Conservation (phyloP, 2,113 vertebrate genomes). For the Meleagris gallopavo region DNA sequence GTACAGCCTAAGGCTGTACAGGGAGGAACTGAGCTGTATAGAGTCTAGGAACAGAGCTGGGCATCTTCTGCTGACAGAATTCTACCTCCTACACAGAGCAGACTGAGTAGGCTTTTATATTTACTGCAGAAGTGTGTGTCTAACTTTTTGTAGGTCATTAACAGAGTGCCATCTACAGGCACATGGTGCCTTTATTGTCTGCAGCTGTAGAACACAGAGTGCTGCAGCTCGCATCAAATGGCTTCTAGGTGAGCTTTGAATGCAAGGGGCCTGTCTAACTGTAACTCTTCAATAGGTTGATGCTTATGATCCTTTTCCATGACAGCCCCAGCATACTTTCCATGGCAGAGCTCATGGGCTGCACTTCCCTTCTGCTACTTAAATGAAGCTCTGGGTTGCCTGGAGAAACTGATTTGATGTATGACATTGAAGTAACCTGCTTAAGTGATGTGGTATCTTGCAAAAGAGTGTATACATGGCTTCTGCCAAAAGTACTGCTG, state of each 20-base stretch:
- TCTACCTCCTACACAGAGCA: not conserved
- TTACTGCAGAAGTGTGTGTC: not conserved
- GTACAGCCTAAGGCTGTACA: not conserved
- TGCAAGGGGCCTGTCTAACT: not conserved
- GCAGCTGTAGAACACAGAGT: rapidly evolving
- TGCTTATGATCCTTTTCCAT: not conserved
- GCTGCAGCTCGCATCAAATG: rapidly evolving
- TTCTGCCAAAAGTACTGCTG: not conserved
- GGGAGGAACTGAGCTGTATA: not conserved
- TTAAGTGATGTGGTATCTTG: rapidly evolving
- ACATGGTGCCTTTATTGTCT: not conserved
- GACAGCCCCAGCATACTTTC: not conserved
- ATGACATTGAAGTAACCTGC: not conserved
- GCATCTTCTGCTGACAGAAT: not conserved
- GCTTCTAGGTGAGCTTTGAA: not conserved
- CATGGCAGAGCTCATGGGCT: not conserved
- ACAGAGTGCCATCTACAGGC: slow-evolving; percentile 26
- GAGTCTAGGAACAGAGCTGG: not conserved
- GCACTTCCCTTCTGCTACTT: not conserved
- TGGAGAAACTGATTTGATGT: not conserved
- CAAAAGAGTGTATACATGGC: not conserved
- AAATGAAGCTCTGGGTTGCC: not conserved
- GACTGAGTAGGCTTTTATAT: not conserved
- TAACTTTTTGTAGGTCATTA: not conserved
- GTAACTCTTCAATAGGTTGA: not conserved